phyloP scores from a whole-genome alignment of 2,113 vertebrate species.

The Oceanodroma tethys region DNA sequence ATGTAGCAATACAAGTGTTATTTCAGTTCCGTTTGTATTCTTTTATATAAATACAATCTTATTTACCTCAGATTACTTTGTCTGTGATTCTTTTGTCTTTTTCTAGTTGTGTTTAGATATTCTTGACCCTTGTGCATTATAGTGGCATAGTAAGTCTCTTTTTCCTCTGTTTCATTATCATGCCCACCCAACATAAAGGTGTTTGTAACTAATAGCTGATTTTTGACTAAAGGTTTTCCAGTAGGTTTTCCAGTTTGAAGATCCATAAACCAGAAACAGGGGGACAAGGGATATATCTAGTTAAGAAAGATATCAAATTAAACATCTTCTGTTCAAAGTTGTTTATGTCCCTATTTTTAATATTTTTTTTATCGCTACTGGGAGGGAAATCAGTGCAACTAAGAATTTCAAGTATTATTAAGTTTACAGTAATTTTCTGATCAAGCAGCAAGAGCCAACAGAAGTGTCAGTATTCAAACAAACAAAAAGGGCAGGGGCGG shows the following conservation, averaged over 20 bases:
- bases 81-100: conserved; percentile 80
- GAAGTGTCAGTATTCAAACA: neutral
- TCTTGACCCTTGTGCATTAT: conserved; percentile 58
- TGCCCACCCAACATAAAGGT: conserved; percentile 47
- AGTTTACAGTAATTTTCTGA: neutral
- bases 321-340: neutral
- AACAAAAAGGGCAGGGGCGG: neutral
- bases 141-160: conserved; percentile 64
- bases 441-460: neutral
- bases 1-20: conserved; percentile 33
- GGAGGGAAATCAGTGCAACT: neutral
- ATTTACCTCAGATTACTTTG: conserved; percentile 49
- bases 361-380: neutral
- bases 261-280: neutral
- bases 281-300: neutral
- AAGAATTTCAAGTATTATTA: neutral
- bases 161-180: conserved; percentile 65
- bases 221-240: neutral
- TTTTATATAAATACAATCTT: conserved; percentile 35
- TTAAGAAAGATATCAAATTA: neutral
- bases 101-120: conserved; percentile 72
- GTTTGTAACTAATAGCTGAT: conserved; percentile 53
- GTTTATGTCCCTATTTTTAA: neutral
- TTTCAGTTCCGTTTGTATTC: conserved; percentile 31
- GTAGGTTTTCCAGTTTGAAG: neutral